Evolutionary conservation across 2,113 vertebrate species (phyloP), one percentile per base, ranked within the genome.

Genomic region (Coptodon rendalli): DNA sequence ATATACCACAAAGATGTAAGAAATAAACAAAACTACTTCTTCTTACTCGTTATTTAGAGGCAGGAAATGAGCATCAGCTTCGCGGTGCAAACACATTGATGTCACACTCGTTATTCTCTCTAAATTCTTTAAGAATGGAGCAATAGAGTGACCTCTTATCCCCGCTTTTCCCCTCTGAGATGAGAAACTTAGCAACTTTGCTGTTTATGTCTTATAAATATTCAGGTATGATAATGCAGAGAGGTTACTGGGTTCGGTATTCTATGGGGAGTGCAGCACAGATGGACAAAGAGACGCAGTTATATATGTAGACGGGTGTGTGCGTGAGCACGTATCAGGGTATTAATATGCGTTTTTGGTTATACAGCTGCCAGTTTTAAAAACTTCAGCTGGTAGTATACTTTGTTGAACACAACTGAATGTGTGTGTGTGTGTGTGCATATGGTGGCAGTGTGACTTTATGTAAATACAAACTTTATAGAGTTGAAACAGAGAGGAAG

Each of bases 221-320:
- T 96, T 95, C 94, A 94, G 89, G 86, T 93, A 94, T 93, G 94
- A 86, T 95, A 95, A 94, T 95, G 73, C 40, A 13, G 45, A 73
- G 66, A 19, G 86, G 86, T 92, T 89, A 86, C 22, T 34, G 71
- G 84, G 91, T 92, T 89, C 53, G 1, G 57, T 85, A 38, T 90
- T 87, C 92, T 87, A 85, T 83, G 83, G 92, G 91, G 92, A 94
- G 53, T 40, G 43, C 48, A 85, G 89, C 90, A 86, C 95, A 94
- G 91, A 96, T 93, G 93, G 95, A 94, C 83, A 48, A 45, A 89
- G 82, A 89, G 34, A 27, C 40, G 38, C 48, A 45, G 22, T 73
- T 87, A 24, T 85, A 27, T 56, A 6, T 66, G 13, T 34, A 11
- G 40, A 13, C 66, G 12, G 31, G 66, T 79, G 71, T 45, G 61